Evolutionary conservation across 1,140 invertebrate genomes (phyloP).

Genomic region (Aphelenchoides fujianensis): DNA sequence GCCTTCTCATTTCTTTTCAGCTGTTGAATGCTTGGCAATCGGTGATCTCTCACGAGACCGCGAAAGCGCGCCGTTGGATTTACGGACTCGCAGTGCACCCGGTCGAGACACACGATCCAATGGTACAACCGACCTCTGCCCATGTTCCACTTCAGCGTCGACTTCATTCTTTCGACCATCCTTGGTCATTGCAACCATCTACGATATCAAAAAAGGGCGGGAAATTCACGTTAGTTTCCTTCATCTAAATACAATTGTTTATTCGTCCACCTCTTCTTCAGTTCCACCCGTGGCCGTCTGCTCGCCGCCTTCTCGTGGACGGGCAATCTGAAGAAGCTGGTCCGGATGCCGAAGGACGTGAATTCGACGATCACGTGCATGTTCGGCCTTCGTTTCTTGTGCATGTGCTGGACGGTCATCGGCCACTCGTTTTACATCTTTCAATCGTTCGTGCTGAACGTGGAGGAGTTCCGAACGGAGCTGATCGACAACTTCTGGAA

Average conservation of each 20-base stretch:
- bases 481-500: conserved; percentile 44
- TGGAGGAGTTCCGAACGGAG: conserved; percentile 47
- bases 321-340: conserved; percentile 37
- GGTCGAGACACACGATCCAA: conserved; percentile 43
- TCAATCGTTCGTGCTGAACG: conserved; percentile 46
- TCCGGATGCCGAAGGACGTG: conserved; percentile 43
- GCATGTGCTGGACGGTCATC: conserved; percentile 48
- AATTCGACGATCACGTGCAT: conserved; percentile 47
- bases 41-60: background rate
- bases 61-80: background rate
- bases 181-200: conserved; percentile 31
- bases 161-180: conserved; percentile 27
- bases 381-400: conserved; percentile 44
- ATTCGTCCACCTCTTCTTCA: conserved; percentile 34
- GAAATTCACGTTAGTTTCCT: background rate
- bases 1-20: conserved; percentile 31
- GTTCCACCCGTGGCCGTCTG: conserved; percentile 23
- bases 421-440: conserved; percentile 49
- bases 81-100: conserved; percentile 25
- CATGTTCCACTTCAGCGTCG: conserved; percentile 36
- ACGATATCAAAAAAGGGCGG: background rate
- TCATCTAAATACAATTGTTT: background rate
- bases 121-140: conserved; percentile 44
- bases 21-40: conserved; percentile 31
- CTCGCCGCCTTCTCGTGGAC: conserved; percentile 45